Percentiles rank a stretch among this genome's conserved stretches.
phyloP scores from a whole-genome alignment of 2,797 vertebrate species.

The Carapus acus region DNA sequence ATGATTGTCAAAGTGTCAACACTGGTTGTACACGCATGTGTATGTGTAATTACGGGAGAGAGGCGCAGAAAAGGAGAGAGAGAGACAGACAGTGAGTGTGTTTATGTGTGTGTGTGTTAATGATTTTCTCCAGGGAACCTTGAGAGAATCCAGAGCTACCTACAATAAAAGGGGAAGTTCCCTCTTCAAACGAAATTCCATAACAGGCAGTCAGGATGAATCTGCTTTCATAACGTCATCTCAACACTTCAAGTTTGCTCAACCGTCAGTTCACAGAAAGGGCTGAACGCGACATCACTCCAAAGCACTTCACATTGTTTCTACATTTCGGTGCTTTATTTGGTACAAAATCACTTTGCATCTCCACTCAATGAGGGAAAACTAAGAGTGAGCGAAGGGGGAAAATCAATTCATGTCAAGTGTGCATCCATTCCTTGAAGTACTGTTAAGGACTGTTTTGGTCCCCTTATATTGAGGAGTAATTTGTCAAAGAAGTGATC shows the following conservation, averaged over 20 bases:
- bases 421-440: too few species aligned
- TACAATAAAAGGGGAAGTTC: slow-evolving; percentile 18
- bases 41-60: neutral
- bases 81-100: slow-evolving; percentile 3
- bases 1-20: slow-evolving; percentile 31
- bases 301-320: too few species aligned
- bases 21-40: slow-evolving; percentile 7
- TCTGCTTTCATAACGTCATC: slow-evolving; percentile 29
- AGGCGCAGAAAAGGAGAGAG: neutral
- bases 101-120: slow-evolving; percentile 14
- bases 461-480: too few species aligned
- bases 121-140: slow-evolving; percentile 18
- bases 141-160: slow-evolving; percentile 40
- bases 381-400: too few species aligned
- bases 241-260: slow-evolving; percentile 12
- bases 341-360: too few species aligned
- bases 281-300: slow-evolving; percentile 20
- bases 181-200: slow-evolving; percentile 45
- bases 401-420: too few species aligned
- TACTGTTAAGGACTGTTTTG: too few species aligned
- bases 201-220: slow-evolving; percentile 34
- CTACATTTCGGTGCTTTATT: too few species aligned
- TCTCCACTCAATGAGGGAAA: too few species aligned
- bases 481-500: too few species aligned
- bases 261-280: slow-evolving; percentile 15